phyloP scores from a whole-genome alignment of 1,140 invertebrate species.

The Sitophilus oryzae region DNA sequence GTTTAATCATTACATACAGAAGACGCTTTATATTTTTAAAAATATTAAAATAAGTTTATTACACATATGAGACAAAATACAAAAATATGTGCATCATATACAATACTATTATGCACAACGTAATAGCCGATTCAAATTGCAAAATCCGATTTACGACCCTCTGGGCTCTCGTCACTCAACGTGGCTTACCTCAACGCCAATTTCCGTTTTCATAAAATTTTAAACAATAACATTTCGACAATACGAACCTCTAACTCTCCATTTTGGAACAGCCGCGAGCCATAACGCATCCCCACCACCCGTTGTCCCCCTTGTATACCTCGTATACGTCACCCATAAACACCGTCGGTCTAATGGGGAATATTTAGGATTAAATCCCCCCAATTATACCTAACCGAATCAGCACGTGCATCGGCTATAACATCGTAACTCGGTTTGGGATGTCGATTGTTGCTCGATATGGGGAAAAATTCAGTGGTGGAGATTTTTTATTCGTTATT shows the following conservation, averaged over 20 bases:
- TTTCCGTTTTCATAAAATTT: neutral
- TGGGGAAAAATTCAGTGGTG: slow-evolving; percentile 4
- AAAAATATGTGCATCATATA: no score
- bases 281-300: neutral
- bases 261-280: neutral
- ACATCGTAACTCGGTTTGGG: slow-evolving; percentile 6
- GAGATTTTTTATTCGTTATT: no score
- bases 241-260: neutral
- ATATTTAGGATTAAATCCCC: slow-evolving; percentile 14
- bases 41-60: no score
- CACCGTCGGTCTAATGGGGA: slow-evolving; percentile 11
- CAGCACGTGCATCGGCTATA: slow-evolving; percentile 16
- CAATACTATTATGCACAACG: no score
- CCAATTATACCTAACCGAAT: slow-evolving; percentile 20
- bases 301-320: no score
- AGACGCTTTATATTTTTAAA: no score
- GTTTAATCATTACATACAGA: no score
- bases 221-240: neutral
- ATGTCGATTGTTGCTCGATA: slow-evolving; percentile 11
- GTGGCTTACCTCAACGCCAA: no score
- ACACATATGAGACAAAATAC: no score
- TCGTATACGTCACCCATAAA: slow-evolving; percentile 10
- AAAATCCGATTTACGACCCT: no score
- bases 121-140: no score
- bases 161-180: no score